These are phyloP conservation scores for Lathronympha strigana DNA, from an alignment of 2,888 invertebrate species.

Conservation along the genomic window DNA sequence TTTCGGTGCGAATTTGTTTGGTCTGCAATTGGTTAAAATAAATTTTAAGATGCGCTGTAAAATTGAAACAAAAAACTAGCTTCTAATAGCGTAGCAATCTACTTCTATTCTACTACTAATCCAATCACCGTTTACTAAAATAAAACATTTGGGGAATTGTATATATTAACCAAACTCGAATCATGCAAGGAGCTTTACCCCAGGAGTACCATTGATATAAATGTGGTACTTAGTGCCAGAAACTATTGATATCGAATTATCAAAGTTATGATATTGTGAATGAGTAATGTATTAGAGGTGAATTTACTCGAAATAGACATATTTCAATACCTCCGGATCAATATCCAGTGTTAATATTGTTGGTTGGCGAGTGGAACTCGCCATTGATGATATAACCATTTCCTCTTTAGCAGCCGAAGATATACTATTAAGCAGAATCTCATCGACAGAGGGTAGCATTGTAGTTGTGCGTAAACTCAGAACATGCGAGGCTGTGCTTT, in stretches of 20 bases:
- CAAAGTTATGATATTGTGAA: constrained; percentile 44
- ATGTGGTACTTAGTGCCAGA: constrained; percentile 22
- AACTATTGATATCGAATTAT: constrained; percentile 1
- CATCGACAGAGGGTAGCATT: constrained; percentile 85
- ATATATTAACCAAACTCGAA: constrained; percentile 27
- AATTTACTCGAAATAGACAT: constrained; percentile 60
- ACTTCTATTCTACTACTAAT: constrained; percentile 27
- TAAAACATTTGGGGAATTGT: constrained; percentile 13
- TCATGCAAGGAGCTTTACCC: constrained; percentile 27
- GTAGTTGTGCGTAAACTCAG: constrained; percentile 83
- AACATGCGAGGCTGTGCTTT: constrained; percentile 84
- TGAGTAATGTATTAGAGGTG: constrained; percentile 49
- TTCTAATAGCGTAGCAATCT: constrained; percentile 35
- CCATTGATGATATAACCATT: constrained; percentile 81
- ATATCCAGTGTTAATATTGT: constrained; percentile 85
- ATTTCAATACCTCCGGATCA: constrained; percentile 85
- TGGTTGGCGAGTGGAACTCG: constrained; percentile 80
- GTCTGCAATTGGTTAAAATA: constrained; percentile 73
- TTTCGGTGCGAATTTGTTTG: constrained; percentile 81
- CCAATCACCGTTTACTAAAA: constrained; percentile 32
- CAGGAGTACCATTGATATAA: constrained; percentile 22
- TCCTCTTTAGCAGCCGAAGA: constrained; percentile 85
- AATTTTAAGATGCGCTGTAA: constrained; percentile 27
- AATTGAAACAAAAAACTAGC: constrained; percentile 18
- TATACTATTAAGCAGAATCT: constrained; percentile 85